These are phyloP conservation scores for Siderastrea siderea DNA, from an alignment of 92 coral and sea anemone species.

Conservation along the genomic window DNA sequence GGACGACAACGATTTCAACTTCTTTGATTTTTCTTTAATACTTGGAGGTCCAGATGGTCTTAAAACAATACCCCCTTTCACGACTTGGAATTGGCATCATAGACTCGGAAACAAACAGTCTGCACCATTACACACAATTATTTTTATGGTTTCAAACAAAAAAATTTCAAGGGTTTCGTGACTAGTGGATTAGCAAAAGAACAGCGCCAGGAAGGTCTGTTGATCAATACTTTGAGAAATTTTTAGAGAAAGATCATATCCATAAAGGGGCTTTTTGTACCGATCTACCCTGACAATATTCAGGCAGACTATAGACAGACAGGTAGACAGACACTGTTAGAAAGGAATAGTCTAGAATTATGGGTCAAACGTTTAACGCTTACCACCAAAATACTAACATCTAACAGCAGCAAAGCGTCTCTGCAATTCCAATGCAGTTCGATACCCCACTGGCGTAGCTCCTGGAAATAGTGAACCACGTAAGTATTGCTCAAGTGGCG, in stretches of 20 bases:
- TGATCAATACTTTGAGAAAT: no score
- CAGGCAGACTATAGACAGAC: background rate
- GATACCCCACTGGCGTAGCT: background rate
- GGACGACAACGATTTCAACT: no score
- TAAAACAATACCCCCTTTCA: background rate
- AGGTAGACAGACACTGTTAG: background rate
- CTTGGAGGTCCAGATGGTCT: background rate
- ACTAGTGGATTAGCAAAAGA: no score
- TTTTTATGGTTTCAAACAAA: no score
- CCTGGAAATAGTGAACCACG: slow-evolving; percentile 11
- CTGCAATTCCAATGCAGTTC: slow-evolving; percentile 38
- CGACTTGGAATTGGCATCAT: background rate
- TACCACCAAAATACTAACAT: slow-evolving; percentile 19
- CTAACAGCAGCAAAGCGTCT: slow-evolving; percentile 8
- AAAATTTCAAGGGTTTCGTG: no score
- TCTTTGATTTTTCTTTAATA: background rate
- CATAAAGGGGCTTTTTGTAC: slow-evolving; percentile 1
- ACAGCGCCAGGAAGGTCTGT: no score
- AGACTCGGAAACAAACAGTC: background rate
- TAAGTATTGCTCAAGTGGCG: slow-evolving; percentile 25
- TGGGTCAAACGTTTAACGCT: no score
- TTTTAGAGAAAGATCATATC: background rate
- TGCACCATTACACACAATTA: no score
- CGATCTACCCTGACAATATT: background rate
- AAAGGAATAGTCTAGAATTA: background rate